Percentiles rank a stretch among this genome's conserved stretches.
These are phyloP conservation scores for Bombylius discolor DNA, from an alignment of 2,888 invertebrate species.

Conservation along the genomic window DNA sequence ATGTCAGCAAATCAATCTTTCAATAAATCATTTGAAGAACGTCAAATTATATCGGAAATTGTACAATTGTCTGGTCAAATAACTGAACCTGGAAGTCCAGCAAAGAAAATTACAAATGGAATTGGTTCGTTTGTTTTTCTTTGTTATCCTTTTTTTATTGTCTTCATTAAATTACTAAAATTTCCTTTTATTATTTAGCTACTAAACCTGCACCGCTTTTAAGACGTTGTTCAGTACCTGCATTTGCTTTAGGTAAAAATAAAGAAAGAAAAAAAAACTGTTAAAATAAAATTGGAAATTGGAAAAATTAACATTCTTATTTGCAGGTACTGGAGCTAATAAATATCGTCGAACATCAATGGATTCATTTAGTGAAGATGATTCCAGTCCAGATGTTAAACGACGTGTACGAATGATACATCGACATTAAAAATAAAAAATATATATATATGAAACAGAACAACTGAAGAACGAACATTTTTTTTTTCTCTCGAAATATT, in stretches of 20 bases:
- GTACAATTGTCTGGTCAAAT: slow-evolving; percentile 3
- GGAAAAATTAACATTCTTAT: not conserved
- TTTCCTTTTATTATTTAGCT: slow-evolving; percentile 2
- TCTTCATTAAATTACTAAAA: not conserved
- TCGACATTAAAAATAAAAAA: slow-evolving; percentile 22
- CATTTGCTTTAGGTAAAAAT: slow-evolving; percentile 9
- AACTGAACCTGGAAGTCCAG: slow-evolving; percentile 12
- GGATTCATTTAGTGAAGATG: slow-evolving; percentile 15
- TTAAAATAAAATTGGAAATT: not conserved
- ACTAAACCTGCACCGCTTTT: slow-evolving; percentile 13
- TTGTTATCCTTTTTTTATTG: not conserved
- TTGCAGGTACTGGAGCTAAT: slow-evolving; percentile 2
- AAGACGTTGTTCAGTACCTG: slow-evolving; percentile 14
- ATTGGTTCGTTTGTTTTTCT: slow-evolving; percentile 5
- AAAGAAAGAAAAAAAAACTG: not conserved
- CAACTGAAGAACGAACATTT: too few species aligned
- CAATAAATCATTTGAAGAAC: slow-evolving; percentile 7
- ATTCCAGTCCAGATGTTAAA: slow-evolving; percentile 23
- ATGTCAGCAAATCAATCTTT: not conserved
- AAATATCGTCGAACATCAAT: slow-evolving; percentile 8
- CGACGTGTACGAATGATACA: slow-evolving; percentile 34
- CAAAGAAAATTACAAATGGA: slow-evolving; percentile 10
- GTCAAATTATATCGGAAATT: slow-evolving; percentile 4
- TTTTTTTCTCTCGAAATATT: too few species aligned
- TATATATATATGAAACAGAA: too few species aligned